A percentile compares a stretch with the other conserved stretches of the same genome.
phyloP scores from a whole-genome alignment of 2,797 vertebrate species.

The Pitangus sulphuratus region DNA sequence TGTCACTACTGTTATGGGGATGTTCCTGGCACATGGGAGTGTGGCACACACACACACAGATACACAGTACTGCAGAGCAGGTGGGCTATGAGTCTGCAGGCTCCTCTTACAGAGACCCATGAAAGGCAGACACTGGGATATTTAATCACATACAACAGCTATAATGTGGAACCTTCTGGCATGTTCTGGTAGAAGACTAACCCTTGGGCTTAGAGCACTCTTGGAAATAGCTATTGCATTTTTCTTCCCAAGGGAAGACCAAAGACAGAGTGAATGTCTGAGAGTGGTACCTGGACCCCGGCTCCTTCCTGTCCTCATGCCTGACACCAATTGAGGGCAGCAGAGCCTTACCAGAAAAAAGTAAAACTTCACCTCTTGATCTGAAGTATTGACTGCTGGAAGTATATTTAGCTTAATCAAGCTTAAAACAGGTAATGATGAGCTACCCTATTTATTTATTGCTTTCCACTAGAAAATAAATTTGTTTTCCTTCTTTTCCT shows the following conservation, averaged over 20 bases:
- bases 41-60: not conserved
- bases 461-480: constrained; percentile 2
- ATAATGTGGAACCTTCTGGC: not conserved
- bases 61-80: not conserved
- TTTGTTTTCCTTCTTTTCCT: not conserved
- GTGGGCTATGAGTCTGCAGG: not conserved
- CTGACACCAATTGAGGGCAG: not conserved
- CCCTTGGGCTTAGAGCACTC: not conserved
- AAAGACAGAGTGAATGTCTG: not conserved
- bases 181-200: not conserved
- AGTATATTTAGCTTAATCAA: constrained; percentile 27
- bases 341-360: not conserved
- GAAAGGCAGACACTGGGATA: not conserved
- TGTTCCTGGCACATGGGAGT: rapidly evolving
- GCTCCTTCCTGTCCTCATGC: rapidly evolving
- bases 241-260: not conserved
- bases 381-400: not conserved
- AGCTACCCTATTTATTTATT: constrained; percentile 25
- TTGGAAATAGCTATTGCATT: not conserved
- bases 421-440: constrained; percentile 17
- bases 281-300: not conserved
- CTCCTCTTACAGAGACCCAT: not conserved
- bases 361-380: not conserved
- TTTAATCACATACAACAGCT: not conserved
- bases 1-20: not conserved